Evolutionary conservation across 2,113 vertebrate genomes (phyloP).

Genomic region (Lynx canadensis): DNA sequence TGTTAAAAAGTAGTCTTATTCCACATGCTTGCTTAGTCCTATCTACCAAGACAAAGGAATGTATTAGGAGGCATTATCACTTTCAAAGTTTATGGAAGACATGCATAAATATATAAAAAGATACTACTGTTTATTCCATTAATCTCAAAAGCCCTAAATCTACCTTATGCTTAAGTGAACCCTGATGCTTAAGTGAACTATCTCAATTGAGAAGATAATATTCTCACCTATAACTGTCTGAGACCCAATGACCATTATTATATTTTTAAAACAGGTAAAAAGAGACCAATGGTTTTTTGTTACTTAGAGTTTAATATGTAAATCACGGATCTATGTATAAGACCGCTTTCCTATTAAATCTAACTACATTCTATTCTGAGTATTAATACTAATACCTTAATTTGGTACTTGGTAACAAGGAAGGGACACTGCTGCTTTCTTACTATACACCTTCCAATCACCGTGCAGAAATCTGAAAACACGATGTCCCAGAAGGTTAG

Average conservation of each 20-base stretch:
- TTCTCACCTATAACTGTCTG: not conserved
- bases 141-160: conserved; percentile 28
- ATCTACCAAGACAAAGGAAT: conserved; percentile 5
- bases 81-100: conserved; percentile 41
- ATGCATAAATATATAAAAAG: not conserved
- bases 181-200: conserved; percentile 1
- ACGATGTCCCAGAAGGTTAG: not conserved
- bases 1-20: conserved; percentile 17
- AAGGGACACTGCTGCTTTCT: not conserved
- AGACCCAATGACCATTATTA: not conserved
- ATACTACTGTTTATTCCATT: not conserved
- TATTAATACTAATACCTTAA: conserved; percentile 22
- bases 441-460: not conserved
- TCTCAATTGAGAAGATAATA: not conserved
- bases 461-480: not conserved
- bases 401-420: not conserved
- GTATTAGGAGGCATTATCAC: not conserved
- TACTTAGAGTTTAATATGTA: conserved; percentile 22
- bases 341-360: not conserved
- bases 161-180: not conserved
- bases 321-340: not conserved
- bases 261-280: conserved; percentile 31
- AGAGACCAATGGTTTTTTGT: not conserved
- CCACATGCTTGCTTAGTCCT: not conserved
- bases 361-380: not conserved